Percentiles rank a stretch among this genome's conserved stretches.
phyloP scores from a whole-genome alignment of 2,888 invertebrate species.

The Ephialtes manifestator region DNA sequence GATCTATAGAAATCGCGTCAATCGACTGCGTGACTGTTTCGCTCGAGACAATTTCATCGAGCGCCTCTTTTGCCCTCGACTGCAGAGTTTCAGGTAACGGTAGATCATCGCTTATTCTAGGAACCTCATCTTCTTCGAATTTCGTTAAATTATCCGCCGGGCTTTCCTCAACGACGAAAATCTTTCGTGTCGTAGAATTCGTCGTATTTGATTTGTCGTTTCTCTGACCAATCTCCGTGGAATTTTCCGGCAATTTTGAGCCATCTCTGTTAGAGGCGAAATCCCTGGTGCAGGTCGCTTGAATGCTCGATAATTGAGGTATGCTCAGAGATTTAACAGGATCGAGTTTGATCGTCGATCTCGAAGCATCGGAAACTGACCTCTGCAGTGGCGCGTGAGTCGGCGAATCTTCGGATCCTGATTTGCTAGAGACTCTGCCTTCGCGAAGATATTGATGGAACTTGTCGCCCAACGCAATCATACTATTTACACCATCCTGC shows the following conservation, averaged over 20 bases:
- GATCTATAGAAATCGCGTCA: constrained; percentile 3
- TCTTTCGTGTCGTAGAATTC: constrained; percentile 13
- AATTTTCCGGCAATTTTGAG: neutral
- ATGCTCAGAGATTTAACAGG: constrained; percentile 75
- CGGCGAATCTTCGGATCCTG: constrained; percentile 39
- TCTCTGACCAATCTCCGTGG: neutral
- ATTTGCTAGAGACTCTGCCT: constrained; percentile 64
- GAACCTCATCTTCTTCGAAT: constrained; percentile 55
- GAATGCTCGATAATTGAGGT: constrained; percentile 75
- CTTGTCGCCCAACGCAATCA: constrained; percentile 79
- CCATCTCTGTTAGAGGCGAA: constrained; percentile 1
- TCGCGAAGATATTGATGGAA: constrained; percentile 79
- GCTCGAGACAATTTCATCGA: constrained; percentile 64
- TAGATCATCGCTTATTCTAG: constrained; percentile 70
- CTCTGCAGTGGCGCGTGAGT: constrained; percentile 66
- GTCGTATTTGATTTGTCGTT: neutral
- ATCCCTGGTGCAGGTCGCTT: constrained; percentile 46
- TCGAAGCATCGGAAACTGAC: constrained; percentile 69
- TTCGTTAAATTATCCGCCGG: neutral
- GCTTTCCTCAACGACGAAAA: constrained; percentile 1
- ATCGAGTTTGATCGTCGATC: constrained; percentile 61
- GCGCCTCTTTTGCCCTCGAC: constrained; percentile 71
- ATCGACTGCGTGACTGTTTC: constrained; percentile 24
- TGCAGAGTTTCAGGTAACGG: constrained; percentile 76
- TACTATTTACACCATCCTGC: constrained; percentile 76